Evolutionary conservation across 2,113 vertebrate species (phyloP), one percentile per base, ranked within the genome.

Genomic region (Malurus cyaneus): DNA sequence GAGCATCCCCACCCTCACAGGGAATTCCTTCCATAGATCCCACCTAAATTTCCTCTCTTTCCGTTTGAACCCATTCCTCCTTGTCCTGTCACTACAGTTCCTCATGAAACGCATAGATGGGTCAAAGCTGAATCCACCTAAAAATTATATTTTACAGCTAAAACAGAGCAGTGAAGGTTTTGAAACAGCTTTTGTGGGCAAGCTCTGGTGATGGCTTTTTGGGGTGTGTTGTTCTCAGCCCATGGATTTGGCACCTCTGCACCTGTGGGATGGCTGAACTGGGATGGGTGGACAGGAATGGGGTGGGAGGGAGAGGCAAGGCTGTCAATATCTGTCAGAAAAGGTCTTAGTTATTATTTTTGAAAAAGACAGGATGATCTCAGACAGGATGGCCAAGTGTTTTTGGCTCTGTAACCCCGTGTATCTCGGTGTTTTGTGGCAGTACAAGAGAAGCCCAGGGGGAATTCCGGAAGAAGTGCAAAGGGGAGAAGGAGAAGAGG

Each of bases 401-500:
- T 69, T 89, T 64, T 53, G 73, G 36, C 9, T 76, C 46, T 1
- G 0, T 53, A n/a, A 12, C 9, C 28, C 32, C 3, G 0, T 4
- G 7, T 13, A 0, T 21, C 44, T n/a, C 3, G 5, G 39, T 25
- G 42, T 66, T 9, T 47, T n/a, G n/a, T 0, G 4, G 62, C 42
- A n/a, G 11, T 5, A 21, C 2, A 0, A 1, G 57, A 76, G 66
- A 18, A 92, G n/a, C 14, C 28, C 5, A 1, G 1, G 39, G 39
- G 39, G 39, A 39, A 39, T 39, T 10, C 39, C 11, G 39, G 39
- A 39, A 39, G 39, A 39, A 39, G 49, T 42, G n/a, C 23, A 49
- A 39, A 82, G 66, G 61, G 60, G 41, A n/a, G 74, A 76, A 15
- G 73, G 57, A 77, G 59, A 34, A 73, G 23, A 86, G 71, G 36